Evolutionary conservation across 2,797 vertebrate species (phyloP), one percentile per base, ranked within the genome.

Genomic region (Lacerta bilineata): DNA sequence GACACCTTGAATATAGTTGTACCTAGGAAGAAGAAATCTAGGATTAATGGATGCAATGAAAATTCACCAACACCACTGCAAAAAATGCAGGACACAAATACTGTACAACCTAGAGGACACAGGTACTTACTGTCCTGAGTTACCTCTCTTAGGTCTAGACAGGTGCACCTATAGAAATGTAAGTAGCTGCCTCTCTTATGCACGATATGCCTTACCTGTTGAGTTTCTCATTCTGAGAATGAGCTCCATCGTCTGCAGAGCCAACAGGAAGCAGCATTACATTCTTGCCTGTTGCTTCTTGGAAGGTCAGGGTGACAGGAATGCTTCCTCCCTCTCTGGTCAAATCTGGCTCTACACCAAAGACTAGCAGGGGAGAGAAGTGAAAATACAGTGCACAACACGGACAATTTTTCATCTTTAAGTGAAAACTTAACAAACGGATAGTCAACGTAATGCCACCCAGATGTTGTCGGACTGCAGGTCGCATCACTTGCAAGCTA

Each of bases 211-310:
- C 85, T 90, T 94, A 99, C 99, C 98, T 98, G 96, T 99, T 99
- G 86, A 99, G 76, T 92, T 99, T 99, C 90, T 99, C 99, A 36
- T 99, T 99, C 96, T 99, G 99, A 10, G 99, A 99, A 95, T 99
- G 99, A 41, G 99, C 99, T 0, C 99, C 98, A 2, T 99, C 99
- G 33, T 99, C 99, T 0, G 98, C 98, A 8, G 99, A 98, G 25
- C 99, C 99, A 20, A 99, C 85, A 2, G 99, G 99, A 85, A 99
- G 97, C 84, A 99, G 96, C 99, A 99, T 99, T 83, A 99, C 98
- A 4, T 98, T 99, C 80, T 98, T 98, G 76, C 99, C 99, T 0
- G 99, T 99, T 83, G 98, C 98, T 95, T 99, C 98, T 96, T 99
- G 98, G 94, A 99, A 99, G 46, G 99, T 99, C 91, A 99, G 94